These are phyloP conservation scores for Penaeus vannamei DNA, from an alignment of 1,140 invertebrate species.

Conservation along the genomic window DNA sequence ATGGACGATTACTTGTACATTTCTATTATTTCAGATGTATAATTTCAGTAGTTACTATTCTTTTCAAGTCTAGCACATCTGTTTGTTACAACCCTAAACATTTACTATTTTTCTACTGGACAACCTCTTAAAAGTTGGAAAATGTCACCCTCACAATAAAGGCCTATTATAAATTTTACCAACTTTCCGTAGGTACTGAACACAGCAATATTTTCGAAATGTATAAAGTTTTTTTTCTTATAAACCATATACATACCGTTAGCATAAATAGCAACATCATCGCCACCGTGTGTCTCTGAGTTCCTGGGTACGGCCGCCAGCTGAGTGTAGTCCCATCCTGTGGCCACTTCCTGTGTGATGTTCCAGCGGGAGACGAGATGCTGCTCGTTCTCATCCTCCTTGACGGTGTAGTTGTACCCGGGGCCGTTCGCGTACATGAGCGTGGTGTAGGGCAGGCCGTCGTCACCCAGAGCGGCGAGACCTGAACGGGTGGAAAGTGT, in stretches of 20 bases:
- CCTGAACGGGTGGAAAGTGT: conserved; percentile 28
- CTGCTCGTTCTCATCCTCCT: conserved; percentile 62
- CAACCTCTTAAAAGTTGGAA: no score
- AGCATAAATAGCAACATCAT: conserved; percentile 90
- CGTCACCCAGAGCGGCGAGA: conserved; percentile 70
- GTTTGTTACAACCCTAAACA: no score
- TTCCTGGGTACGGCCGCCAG: conserved; percentile 53
- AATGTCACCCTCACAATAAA: no score
- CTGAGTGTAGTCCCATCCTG: conserved; percentile 58
- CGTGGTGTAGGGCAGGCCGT: conserved; percentile 84
- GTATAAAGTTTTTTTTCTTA: not conserved
- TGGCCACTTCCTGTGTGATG: conserved; percentile 31
- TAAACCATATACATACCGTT: conserved; percentile 44
- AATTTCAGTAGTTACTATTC: no score
- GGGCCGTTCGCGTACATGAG: conserved; percentile 87
- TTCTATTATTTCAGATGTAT: no score
- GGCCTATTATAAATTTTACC: no score
- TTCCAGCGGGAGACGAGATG: conserved; percentile 4
- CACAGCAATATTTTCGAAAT: no score
- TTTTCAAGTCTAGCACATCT: no score
- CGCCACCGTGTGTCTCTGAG: conserved; percentile 86
- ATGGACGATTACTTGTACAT: no score
- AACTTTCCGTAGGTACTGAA: no score
- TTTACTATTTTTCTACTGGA: no score
- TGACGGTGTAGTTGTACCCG: conserved; percentile 73